Conservation (phyloP, 2,888 invertebrate genomes). For the Drosophila pseudotakahashii region DNA sequence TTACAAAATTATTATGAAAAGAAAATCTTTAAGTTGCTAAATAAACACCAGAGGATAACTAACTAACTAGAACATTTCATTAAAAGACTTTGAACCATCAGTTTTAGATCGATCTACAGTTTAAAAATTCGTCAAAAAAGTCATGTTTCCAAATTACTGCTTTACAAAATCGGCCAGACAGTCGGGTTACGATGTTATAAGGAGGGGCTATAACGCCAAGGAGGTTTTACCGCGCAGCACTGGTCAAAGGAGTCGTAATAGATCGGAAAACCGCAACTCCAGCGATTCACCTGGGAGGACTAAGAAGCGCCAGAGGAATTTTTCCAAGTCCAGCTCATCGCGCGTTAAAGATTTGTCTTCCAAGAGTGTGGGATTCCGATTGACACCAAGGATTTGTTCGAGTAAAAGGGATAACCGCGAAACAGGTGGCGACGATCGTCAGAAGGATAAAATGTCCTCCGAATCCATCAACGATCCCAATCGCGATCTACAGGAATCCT, state of each 20-base stretch:
- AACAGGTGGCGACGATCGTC: background rate
- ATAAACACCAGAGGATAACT: too few species aligned
- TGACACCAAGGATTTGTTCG: conserved; percentile 30
- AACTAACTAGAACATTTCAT: background rate
- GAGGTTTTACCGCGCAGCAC: background rate
- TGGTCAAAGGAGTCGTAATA: background rate
- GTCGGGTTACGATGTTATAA: conserved; percentile 49
- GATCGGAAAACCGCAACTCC: background rate
- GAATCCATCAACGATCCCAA: conserved; percentile 10
- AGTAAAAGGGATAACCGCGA: background rate
- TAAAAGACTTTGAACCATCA: background rate
- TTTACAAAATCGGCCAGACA: conserved; percentile 51
- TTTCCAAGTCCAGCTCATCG: background rate
- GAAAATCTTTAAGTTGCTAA: background rate
- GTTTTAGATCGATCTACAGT: conserved; percentile 34
- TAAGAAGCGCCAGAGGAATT: background rate
- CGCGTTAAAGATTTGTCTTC: background rate
- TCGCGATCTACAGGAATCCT: conserved; percentile 66
- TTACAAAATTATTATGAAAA: background rate
- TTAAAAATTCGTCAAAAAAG: conserved; percentile 15
- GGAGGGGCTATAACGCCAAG: conserved; percentile 7
- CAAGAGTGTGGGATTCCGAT: conserved; percentile 39
- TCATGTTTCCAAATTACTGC: conserved; percentile 71
- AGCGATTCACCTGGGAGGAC: too few species aligned
- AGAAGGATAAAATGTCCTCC: background rate